Evolutionary conservation across 2,113 vertebrate species (phyloP).

Genomic region (Syngnathoides biaculeatus): DNA sequence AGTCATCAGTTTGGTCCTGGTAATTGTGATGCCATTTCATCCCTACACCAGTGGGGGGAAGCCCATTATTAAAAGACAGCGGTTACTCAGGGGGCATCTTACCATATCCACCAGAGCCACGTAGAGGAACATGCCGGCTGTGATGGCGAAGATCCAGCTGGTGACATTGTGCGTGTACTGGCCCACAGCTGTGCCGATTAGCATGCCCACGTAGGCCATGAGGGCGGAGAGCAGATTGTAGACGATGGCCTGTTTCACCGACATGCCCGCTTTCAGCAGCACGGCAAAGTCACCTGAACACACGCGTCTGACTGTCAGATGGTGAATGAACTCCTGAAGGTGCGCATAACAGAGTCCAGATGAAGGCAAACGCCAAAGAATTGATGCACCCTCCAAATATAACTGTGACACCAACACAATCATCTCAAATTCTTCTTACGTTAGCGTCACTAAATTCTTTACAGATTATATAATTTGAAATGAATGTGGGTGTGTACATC

Average conservation of each 20-base stretch:
- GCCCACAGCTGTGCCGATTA: slow-evolving; percentile 93
- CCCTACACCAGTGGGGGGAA: too few relatives aligned
- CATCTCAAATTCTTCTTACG: too few relatives aligned
- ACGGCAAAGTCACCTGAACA: slow-evolving; percentile 92
- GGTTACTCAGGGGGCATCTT: slow-evolving; percentile 39
- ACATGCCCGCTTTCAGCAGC: slow-evolving; percentile 96
- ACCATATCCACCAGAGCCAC: slow-evolving; percentile 99
- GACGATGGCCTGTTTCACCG: slow-evolving; percentile 92
- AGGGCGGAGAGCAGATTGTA: slow-evolving; percentile 96
- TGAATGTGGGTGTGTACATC: too few relatives aligned
- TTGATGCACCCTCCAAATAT: too few relatives aligned
- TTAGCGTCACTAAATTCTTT: too few relatives aligned
- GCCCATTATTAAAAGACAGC: background rate
- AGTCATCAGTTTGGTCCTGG: too few relatives aligned
- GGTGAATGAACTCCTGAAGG: too few relatives aligned
- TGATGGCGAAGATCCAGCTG: slow-evolving; percentile 95
- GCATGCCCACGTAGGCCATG: slow-evolving; percentile 95
- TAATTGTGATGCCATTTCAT: too few relatives aligned
- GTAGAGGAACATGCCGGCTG: slow-evolving; percentile 98
- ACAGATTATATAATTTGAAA: too few relatives aligned
- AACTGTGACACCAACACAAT: too few relatives aligned
- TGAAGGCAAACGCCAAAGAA: background rate
- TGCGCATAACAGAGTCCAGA: too few relatives aligned
- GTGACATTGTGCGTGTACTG: slow-evolving; percentile 94
- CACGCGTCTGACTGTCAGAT: background rate